Percentiles rank a stretch among this genome's conserved stretches.
These are phyloP conservation scores for Labroides dimidiatus DNA, from an alignment of 2,797 vertebrate species.

Conservation along the genomic window DNA sequence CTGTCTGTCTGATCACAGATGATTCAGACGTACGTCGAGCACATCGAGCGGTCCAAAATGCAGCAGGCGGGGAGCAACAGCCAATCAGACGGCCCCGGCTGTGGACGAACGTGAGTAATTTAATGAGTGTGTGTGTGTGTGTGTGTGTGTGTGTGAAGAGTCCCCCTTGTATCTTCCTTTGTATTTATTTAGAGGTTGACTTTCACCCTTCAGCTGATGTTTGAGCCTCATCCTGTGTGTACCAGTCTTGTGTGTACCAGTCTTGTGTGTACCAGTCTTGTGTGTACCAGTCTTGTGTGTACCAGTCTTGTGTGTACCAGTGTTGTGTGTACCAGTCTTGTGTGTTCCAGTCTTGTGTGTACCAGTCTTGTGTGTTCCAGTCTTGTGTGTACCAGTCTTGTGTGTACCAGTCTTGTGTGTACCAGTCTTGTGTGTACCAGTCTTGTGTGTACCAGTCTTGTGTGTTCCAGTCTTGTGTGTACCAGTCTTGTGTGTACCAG, in stretches of 20 bases:
- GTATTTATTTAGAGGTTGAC: not conserved
- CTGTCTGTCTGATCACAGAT: slow-evolving; percentile 83
- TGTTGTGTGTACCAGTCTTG: slow-evolving; percentile 18
- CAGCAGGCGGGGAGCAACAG: slow-evolving; percentile 91
- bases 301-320: slow-evolving; percentile 9
- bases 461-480: slow-evolving; percentile 11
- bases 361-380: slow-evolving; percentile 9
- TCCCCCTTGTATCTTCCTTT: slow-evolving; percentile 51
- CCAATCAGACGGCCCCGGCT: slow-evolving; percentile 90
- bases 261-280: slow-evolving; percentile 22
- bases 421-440: slow-evolving; percentile 9
- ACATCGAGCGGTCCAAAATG: slow-evolving; percentile 96
- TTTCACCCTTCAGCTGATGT: slow-evolving; percentile 15
- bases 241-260: slow-evolving; percentile 9
- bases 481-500: slow-evolving; percentile 9
- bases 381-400: slow-evolving; percentile 22
- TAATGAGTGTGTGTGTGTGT: slow-evolving; percentile 56
- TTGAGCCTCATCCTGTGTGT: slow-evolving; percentile 25
- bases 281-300: slow-evolving; percentile 12
- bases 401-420: slow-evolving; percentile 12
- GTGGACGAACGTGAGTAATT: slow-evolving; percentile 90
- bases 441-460: slow-evolving; percentile 22
- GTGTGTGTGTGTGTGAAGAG: slow-evolving; percentile 56
- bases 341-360: slow-evolving; percentile 11
- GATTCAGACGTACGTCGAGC: slow-evolving; percentile 98